Conservation (phyloP, 1,140 invertebrate genomes). For the Drosophila biarmipes region DNA sequence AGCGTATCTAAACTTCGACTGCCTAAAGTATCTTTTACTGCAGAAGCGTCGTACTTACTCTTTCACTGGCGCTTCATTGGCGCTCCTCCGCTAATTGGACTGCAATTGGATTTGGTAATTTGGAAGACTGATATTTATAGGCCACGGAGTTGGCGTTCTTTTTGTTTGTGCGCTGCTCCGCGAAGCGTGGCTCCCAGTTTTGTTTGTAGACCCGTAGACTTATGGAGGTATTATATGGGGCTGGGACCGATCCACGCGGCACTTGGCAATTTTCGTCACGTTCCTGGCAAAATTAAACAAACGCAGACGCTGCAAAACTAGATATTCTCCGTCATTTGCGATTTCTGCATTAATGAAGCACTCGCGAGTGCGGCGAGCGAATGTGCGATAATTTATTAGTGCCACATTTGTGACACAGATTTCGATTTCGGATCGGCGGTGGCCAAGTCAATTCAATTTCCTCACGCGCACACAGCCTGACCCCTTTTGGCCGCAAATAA, state of each 20-base stretch:
- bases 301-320: slow-evolving; percentile 60
- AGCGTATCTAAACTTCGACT: background rate
- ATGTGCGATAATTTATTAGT: slow-evolving; percentile 77
- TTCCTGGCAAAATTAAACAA: slow-evolving; percentile 56
- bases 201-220: no score
- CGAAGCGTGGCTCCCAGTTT: background rate
- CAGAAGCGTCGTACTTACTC: slow-evolving; percentile 28
- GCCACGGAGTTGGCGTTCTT: slow-evolving; percentile 17
- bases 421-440: slow-evolving; percentile 35
- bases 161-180: slow-evolving; percentile 3
- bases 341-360: slow-evolving; percentile 68
- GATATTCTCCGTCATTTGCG: slow-evolving; percentile 57
- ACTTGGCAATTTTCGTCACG: slow-evolving; percentile 72
- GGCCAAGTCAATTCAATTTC: slow-evolving; percentile 57
- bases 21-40: background rate
- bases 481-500: slow-evolving; percentile 41
- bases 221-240: slow-evolving; percentile 10
- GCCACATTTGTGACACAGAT: slow-evolving; percentile 70
- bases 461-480: slow-evolving; percentile 39
- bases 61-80: slow-evolving; percentile 48
- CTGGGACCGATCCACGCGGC: slow-evolving; percentile 29
- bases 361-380: slow-evolving; percentile 40
- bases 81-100: slow-evolving; percentile 62
- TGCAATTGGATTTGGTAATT: slow-evolving; percentile 51
- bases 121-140: slow-evolving; percentile 35